These are phyloP conservation scores for Poliocrania exsul DNA, from an alignment of 2,797 vertebrate species.

Conservation along the genomic window DNA sequence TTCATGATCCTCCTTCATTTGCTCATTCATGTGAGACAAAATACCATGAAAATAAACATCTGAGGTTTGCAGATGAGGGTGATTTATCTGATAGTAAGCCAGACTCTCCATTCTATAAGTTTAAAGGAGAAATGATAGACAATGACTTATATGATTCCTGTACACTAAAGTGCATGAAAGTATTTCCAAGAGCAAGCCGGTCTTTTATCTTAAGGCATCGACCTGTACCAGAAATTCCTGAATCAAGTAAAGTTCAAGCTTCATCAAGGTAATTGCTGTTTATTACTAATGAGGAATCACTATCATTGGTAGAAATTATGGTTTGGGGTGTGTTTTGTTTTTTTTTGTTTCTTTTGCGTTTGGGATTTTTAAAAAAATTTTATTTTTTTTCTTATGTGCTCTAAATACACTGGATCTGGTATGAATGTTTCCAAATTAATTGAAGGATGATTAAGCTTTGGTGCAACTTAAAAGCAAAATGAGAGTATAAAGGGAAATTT, in stretches of 20 bases:
- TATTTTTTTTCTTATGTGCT: background rate
- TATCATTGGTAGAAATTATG: rapidly evolving
- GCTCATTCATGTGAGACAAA: conserved; percentile 62
- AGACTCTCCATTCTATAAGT: conserved; percentile 13
- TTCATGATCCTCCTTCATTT: conserved; percentile 1
- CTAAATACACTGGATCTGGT: background rate
- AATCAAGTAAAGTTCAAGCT: conserved; percentile 22
- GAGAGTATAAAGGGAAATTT: background rate
- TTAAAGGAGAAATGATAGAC: conserved; percentile 87
- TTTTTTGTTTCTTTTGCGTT: background rate
- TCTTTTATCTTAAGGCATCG: conserved; percentile 90
- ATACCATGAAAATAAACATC: conserved; percentile 23
- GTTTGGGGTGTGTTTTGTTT: background rate
- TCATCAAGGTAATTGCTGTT: conserved; percentile 79
- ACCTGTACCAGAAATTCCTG: conserved; percentile 90
- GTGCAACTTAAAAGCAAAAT: background rate
- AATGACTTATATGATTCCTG: conserved; percentile 86
- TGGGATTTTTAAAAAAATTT: too few species aligned
- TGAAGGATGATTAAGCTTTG: background rate
- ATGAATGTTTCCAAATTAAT: background rate
- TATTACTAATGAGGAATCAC: background rate
- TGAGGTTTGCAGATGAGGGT: conserved; percentile 6
- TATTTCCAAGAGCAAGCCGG: conserved; percentile 70
- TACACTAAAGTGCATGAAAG: background rate
- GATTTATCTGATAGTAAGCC: conserved; percentile 33